phyloP scores from a whole-genome alignment of 2,888 invertebrate species.

The Lymantria monacha region DNA sequence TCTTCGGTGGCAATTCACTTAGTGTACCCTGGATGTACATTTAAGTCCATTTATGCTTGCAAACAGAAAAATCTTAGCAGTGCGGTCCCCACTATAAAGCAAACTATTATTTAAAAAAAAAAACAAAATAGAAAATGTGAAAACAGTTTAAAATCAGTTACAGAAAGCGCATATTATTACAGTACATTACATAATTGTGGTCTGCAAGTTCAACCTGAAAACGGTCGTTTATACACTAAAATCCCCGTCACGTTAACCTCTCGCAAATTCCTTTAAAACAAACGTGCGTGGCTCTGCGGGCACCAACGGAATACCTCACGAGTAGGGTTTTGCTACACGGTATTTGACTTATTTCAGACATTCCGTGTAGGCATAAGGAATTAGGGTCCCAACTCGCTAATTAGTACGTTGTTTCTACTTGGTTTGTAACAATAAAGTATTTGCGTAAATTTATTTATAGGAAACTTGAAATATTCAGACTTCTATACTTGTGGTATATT shows the following conservation, averaged over 20 bases:
- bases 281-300: slow-evolving; percentile 25
- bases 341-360: slow-evolving; percentile 28
- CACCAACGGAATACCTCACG: slow-evolving; percentile 25
- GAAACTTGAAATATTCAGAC: not conserved
- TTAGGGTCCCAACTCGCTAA: slow-evolving; percentile 20
- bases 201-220: slow-evolving; percentile 28
- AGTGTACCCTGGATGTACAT: too few species aligned
- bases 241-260: slow-evolving; percentile 41
- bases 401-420: slow-evolving; percentile 15
- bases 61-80: too few species aligned
- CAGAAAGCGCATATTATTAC: too few species aligned
- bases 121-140: too few species aligned
- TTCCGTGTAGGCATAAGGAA: slow-evolving; percentile 12
- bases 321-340: slow-evolving; percentile 18
- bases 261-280: slow-evolving; percentile 42
- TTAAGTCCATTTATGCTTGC: too few species aligned
- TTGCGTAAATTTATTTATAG: slow-evolving; percentile 5
- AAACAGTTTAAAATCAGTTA: too few species aligned
- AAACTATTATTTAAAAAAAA: too few species aligned
- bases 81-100: too few species aligned
- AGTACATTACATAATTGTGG: slow-evolving; percentile 18
- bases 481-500: not conserved
- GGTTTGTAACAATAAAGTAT: slow-evolving; percentile 5
- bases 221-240: slow-evolving; percentile 35
- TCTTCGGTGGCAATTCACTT: too few species aligned